A percentile compares a stretch with the other conserved stretches of the same genome.
Conservation (phyloP, 1,140 invertebrate genomes). For the Bicyclus anynana region DNA sequence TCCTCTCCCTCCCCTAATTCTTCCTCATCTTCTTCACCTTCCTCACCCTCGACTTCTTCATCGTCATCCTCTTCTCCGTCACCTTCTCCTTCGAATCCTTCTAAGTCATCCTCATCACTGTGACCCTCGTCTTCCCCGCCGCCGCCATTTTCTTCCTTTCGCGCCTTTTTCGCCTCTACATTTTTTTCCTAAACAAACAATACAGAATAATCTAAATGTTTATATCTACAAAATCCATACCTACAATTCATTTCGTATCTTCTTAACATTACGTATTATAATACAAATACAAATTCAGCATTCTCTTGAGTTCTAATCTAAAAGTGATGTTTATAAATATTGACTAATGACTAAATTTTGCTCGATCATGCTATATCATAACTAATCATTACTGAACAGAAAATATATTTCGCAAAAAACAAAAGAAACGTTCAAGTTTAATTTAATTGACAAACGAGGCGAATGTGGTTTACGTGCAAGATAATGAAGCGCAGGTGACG, state of each 20-base stretch:
- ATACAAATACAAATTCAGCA: too few relatives aligned
- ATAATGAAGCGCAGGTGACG: slow-evolving; percentile 70
- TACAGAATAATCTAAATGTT: not conserved
- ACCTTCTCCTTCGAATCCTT: slow-evolving; percentile 71
- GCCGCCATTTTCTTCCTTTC: slow-evolving; percentile 86
- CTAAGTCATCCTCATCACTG: slow-evolving; percentile 81
- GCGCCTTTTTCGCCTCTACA: slow-evolving; percentile 86
- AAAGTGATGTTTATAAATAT: not conserved
- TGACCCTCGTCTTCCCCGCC: slow-evolving; percentile 79
- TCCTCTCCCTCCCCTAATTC: slow-evolving; percentile 83
- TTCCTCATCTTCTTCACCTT: slow-evolving; percentile 83
- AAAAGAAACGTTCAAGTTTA: slow-evolving; percentile 31
- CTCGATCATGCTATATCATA: slow-evolving; percentile 13
- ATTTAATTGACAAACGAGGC: slow-evolving; percentile 28
- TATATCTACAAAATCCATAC: not conserved
- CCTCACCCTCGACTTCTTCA: slow-evolving; percentile 78
- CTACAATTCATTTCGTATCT: not conserved
- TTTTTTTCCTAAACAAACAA: slow-evolving; percentile 78
- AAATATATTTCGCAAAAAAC: slow-evolving; percentile 23
- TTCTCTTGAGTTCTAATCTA: too few relatives aligned
- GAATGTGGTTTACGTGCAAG: slow-evolving; percentile 35
- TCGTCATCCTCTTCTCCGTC: slow-evolving; percentile 77
- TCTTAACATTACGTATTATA: too few relatives aligned
- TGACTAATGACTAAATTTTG: not conserved
- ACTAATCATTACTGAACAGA: slow-evolving; percentile 41